A percentile compares a stretch with the other conserved stretches of the same genome.
These are phyloP conservation scores for Amphipyra tragopoginis DNA, from an alignment of 2,888 invertebrate genomes.

Conservation along the genomic window DNA sequence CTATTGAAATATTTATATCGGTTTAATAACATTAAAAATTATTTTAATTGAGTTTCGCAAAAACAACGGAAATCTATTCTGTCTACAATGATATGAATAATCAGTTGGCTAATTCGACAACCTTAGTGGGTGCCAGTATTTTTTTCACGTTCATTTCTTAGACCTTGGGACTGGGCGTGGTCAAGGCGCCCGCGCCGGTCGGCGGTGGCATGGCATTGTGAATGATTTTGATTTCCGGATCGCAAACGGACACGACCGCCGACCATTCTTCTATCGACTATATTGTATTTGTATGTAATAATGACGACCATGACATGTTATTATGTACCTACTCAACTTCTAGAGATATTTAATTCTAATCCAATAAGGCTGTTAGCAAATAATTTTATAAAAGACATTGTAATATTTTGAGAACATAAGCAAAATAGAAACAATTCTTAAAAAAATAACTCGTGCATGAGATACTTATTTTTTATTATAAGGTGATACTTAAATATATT, in stretches of 20 bases:
- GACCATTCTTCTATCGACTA: constrained; percentile 46
- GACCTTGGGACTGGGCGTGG: constrained; percentile 78
- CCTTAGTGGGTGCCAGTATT: constrained; percentile 60
- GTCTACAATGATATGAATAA: constrained; percentile 48
- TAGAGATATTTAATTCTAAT: too few species aligned
- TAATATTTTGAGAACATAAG: too few species aligned
- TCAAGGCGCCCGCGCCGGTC: constrained; percentile 57
- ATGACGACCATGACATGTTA: constrained; percentile 46
- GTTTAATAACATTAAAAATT: constrained; percentile 6
- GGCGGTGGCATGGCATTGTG: constrained; percentile 62
- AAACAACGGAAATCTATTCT: constrained; percentile 40
- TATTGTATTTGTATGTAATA: constrained; percentile 21
- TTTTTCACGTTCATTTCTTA: constrained; percentile 82
- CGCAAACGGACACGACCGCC: constrained; percentile 47
- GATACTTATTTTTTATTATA: too few species aligned
- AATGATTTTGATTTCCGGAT: constrained; percentile 76
- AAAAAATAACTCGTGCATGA: too few species aligned
- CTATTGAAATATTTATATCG: too few species aligned
- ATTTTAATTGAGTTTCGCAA: constrained; percentile 14
- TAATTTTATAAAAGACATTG: too few species aligned
- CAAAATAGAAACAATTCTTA: too few species aligned
- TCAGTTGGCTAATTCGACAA: constrained; percentile 57
- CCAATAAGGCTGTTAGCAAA: too few species aligned
- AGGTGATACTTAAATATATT: too few species aligned
- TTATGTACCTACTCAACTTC: too few species aligned